These are phyloP conservation scores for Microcebus jonahi DNA, from an alignment of 2,113 vertebrate genomes.

Conservation along the genomic window DNA sequence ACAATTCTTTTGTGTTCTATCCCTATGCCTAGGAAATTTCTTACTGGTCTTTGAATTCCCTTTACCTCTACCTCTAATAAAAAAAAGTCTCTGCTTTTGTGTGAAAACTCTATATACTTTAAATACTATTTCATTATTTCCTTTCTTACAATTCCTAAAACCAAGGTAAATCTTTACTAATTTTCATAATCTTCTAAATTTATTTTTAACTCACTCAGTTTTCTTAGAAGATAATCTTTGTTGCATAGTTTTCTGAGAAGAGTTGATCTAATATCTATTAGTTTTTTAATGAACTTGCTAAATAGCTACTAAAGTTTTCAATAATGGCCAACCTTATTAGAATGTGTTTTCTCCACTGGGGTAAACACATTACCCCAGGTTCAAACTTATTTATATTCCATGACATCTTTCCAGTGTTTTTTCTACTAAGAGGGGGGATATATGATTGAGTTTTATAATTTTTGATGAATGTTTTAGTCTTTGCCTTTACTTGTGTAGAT, in stretches of 20 bases:
- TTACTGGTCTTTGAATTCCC: constrained; percentile 14
- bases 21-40: neutral
- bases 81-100: constrained; percentile 9
- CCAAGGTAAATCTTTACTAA: neutral
- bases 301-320: neutral
- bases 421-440: neutral
- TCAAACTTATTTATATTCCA: neutral
- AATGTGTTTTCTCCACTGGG: neutral
- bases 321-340: neutral
- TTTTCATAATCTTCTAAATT: constrained; percentile 7
- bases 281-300: constrained; percentile 12
- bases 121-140: neutral
- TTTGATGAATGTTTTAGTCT: neutral
- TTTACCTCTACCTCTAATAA: neutral
- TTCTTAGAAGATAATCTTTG: neutral
- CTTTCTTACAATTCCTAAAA: neutral
- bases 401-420: neutral
- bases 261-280: neutral
- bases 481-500: neutral
- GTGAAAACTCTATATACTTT: neutral
- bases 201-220: constrained; percentile 1
- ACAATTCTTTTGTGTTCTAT: neutral
- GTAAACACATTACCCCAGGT: neutral
- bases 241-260: neutral
- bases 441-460: neutral